phyloP scores from a whole-genome alignment of 2,113 vertebrate species.

The Burhinus bistriatus region DNA sequence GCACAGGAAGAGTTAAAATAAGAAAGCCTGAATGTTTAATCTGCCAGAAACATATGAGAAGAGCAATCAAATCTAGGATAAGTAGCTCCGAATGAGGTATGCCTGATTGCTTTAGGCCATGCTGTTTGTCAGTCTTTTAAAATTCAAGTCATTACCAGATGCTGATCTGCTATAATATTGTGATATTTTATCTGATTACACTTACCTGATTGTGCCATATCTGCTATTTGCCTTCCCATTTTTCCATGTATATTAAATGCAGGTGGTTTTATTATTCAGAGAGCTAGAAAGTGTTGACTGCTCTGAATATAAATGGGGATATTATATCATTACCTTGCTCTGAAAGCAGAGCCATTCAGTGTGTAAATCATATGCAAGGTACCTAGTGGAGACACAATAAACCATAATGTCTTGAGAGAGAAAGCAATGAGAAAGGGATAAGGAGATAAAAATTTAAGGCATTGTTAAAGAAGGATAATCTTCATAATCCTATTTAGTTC shows the following conservation, averaged over 20 bases:
- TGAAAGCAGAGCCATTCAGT: conserved; percentile 80
- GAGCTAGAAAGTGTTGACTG: conserved; percentile 76
- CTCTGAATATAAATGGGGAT: conserved; percentile 89
- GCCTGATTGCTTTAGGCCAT: conserved; percentile 76
- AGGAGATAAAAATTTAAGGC: conserved; percentile 79
- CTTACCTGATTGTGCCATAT: conserved; percentile 85
- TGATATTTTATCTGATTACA: conserved; percentile 90
- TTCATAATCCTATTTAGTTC: conserved; percentile 77
- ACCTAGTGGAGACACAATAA: conserved; percentile 82
- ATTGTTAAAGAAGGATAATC: conserved; percentile 79
- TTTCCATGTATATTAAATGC: conserved; percentile 89
- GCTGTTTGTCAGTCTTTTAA: conserved; percentile 83
- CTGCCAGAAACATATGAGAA: conserved; percentile 73
- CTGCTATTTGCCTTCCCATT: conserved; percentile 84
- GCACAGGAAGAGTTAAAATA: conserved; percentile 74
- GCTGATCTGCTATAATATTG: conserved; percentile 87
- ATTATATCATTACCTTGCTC: conserved; percentile 89
- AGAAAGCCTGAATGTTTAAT: conserved; percentile 73
- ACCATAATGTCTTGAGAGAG: conserved; percentile 82
- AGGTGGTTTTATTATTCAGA: conserved; percentile 88
- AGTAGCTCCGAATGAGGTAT: conserved; percentile 72
- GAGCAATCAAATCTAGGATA: conserved; percentile 75
- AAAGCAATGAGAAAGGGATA: conserved; percentile 77
- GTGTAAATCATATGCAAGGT: conserved; percentile 78
- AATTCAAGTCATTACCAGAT: conserved; percentile 81